A percentile compares a stretch with the other conserved stretches of the same genome.
phyloP scores from a whole-genome alignment of 2,888 invertebrate genomes.

The Plebejus anna region DNA sequence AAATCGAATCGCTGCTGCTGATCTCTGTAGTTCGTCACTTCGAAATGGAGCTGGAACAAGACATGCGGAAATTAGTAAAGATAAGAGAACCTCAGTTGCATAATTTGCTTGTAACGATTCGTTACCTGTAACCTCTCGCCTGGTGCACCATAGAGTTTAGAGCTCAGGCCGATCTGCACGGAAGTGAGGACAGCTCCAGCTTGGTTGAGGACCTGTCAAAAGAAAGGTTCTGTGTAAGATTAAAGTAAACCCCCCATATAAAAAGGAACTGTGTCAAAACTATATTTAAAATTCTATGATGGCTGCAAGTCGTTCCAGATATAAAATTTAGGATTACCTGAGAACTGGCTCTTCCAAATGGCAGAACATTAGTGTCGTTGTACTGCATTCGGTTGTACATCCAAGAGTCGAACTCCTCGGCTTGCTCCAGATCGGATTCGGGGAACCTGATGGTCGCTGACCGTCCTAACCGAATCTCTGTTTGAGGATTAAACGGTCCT shows the following conservation, averaged over 20 bases:
- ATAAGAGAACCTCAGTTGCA: background rate
- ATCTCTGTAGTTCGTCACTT: constrained; percentile 85
- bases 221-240: background rate
- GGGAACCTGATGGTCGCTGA: constrained; percentile 56
- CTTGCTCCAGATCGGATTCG: constrained; percentile 52
- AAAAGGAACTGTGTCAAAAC: background rate
- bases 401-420: constrained; percentile 51
- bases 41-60: constrained; percentile 80
- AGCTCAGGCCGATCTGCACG: constrained; percentile 66
- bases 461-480: constrained; percentile 55
- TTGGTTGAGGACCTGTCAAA: constrained; percentile 58
- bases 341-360: constrained; percentile 51
- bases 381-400: constrained; percentile 46
- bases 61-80: background rate
- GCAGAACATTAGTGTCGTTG: constrained; percentile 52
- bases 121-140: constrained; percentile 67
- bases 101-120: constrained; percentile 30
- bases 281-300: background rate
- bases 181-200: constrained; percentile 58
- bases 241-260: background rate
- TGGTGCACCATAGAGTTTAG: constrained; percentile 65
- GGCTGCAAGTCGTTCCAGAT: background rate
- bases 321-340: constrained; percentile 47
- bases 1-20: constrained; percentile 78
- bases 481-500: constrained; percentile 53